These are phyloP conservation scores for Eilema sororculum DNA, from an alignment of 2,888 invertebrate genomes.

Conservation along the genomic window DNA sequence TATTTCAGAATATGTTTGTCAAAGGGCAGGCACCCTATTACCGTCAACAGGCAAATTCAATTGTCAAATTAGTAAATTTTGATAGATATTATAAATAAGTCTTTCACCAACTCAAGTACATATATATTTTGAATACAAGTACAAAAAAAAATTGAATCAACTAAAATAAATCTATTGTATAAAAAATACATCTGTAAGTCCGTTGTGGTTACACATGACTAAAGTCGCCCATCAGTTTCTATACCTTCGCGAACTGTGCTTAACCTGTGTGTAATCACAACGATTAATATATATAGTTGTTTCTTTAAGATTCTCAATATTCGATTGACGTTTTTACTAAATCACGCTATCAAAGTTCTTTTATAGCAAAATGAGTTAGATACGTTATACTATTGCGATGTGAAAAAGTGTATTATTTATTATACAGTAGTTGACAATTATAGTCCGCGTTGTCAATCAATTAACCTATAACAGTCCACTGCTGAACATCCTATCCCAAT, in stretches of 20 bases:
- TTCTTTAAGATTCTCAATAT: constrained; percentile 7
- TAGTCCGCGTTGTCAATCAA: no score
- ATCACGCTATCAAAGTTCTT: neutral
- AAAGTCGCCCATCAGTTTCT: constrained; percentile 14
- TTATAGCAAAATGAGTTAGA: no score
- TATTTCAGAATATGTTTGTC: neutral
- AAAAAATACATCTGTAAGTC: constrained; percentile 6
- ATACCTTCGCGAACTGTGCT: neutral
- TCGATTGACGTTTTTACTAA: constrained; percentile 1
- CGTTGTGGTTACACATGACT: constrained; percentile 19
- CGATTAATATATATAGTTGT: constrained; percentile 11
- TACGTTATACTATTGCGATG: no score
- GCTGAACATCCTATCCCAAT: no score
- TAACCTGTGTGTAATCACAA: constrained; percentile 24
- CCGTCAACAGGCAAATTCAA: neutral
- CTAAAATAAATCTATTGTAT: constrained; percentile 14
- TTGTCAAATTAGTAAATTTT: constrained; percentile 17
- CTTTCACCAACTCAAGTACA: neutral
- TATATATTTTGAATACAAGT: constrained; percentile 38
- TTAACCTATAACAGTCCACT: no score
- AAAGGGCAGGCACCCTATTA: no score
- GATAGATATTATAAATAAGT: constrained; percentile 34
- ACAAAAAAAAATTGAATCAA: constrained; percentile 37
- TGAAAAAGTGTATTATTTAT: no score
- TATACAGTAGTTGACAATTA: no score